A percentile compares a stretch with the other conserved stretches of the same genome.
These are phyloP conservation scores for Cryptus viduatorius DNA, from an alignment of 2,888 invertebrate genomes.

Conservation along the genomic window DNA sequence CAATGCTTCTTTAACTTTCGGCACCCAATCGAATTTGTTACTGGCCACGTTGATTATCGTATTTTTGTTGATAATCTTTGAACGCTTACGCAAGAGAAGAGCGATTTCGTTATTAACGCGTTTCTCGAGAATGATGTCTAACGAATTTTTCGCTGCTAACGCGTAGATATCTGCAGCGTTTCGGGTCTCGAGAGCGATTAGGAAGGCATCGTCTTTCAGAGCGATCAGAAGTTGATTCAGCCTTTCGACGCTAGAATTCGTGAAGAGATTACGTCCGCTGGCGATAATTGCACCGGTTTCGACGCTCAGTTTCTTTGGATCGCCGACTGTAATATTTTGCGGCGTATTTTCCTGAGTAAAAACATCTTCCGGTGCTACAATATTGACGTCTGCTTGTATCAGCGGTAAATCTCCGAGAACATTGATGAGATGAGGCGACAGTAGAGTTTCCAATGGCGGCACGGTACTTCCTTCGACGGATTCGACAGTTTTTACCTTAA, in stretches of 20 bases:
- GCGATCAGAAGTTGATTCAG: conserved; percentile 65
- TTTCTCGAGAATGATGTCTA: conserved; percentile 79
- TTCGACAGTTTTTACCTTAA: conserved; percentile 82
- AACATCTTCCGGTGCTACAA: conserved; percentile 84
- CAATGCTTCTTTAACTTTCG: conserved; percentile 79
- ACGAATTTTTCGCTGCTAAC: conserved; percentile 37
- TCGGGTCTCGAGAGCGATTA: conserved; percentile 75
- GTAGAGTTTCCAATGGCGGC: conserved; percentile 77
- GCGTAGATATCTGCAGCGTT: conserved; percentile 49
- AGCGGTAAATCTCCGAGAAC: conserved; percentile 88
- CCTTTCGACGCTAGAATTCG: conserved; percentile 70
- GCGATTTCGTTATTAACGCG: conserved; percentile 67
- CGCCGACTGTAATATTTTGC: conserved; percentile 87
- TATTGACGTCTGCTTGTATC: conserved; percentile 88
- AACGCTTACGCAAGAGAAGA: conserved; percentile 74
- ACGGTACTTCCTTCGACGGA: conserved; percentile 77
- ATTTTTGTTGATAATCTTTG: conserved; percentile 74
- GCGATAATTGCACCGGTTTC: conserved; percentile 86
- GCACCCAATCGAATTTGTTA: conserved; percentile 82
- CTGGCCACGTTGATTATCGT: conserved; percentile 76
- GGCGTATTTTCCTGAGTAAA: conserved; percentile 86
- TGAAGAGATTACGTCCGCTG: conserved; percentile 86
- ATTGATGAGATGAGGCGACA: conserved; percentile 87
- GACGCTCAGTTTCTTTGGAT: conserved; percentile 86
- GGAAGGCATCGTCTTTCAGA: conserved; percentile 75